Percentiles rank a stretch among this genome's conserved stretches.
Evolutionary conservation across 2,113 vertebrate genomes (phyloP).

Genomic region (Coturnix japonica): DNA sequence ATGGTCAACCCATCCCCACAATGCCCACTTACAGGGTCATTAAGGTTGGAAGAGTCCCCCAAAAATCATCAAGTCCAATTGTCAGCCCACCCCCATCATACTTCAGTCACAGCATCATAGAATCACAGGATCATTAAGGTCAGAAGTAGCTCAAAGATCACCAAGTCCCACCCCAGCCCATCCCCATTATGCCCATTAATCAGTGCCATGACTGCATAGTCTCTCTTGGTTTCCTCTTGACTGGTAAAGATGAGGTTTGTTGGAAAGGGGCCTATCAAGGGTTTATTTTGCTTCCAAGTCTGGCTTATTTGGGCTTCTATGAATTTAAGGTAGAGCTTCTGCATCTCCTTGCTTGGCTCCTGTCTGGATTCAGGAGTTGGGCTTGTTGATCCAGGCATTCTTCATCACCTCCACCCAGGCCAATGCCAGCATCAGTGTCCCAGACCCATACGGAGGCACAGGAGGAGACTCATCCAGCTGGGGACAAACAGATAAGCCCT

Average conservation of each 20-base stretch:
- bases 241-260: not conserved
- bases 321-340: not conserved
- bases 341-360: not conserved
- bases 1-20: too few relatives aligned
- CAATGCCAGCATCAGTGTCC: not conserved
- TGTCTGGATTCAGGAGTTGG: not conserved
- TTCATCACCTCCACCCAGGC: not conserved
- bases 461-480: not conserved
- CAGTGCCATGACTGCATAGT: too few relatives aligned
- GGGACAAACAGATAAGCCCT: not conserved
- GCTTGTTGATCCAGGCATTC: not conserved
- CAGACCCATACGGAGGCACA: not conserved
- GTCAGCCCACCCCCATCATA: too few relatives aligned
- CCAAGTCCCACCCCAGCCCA: too few relatives aligned
- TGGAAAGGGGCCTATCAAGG: not conserved
- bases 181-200: too few relatives aligned
- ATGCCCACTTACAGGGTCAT: too few relatives aligned
- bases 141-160: too few relatives aligned
- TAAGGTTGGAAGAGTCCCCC: too few relatives aligned
- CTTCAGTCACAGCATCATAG: too few relatives aligned
- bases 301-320: not conserved
- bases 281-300: not conserved
- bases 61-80: too few relatives aligned
- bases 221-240: fast-evolving
- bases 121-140: too few relatives aligned